Evolutionary conservation across 2,888 invertebrate genomes (phyloP).

Genomic region (Eupithecia pulchellata): DNA sequence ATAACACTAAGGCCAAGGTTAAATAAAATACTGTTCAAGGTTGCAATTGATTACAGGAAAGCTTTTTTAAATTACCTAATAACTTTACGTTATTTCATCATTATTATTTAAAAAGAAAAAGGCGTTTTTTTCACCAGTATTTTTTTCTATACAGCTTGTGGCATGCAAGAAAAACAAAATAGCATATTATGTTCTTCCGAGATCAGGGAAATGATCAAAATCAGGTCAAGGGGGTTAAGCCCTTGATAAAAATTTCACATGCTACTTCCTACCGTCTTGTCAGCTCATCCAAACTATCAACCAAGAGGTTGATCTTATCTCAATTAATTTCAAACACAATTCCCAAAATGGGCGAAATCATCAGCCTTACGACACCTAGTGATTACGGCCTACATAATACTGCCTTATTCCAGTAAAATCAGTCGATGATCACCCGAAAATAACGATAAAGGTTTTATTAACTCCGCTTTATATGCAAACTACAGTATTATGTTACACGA

Average conservation of each 20-base stretch:
- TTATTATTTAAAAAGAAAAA: no score
- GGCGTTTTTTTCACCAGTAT: no score
- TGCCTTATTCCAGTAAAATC: constrained; percentile 20
- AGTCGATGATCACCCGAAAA: constrained; percentile 37
- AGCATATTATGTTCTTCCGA: no score
- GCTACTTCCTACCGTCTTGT: neutral
- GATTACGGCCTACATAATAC: neutral
- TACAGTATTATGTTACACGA: constrained; percentile 39
- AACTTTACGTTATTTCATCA: neutral
- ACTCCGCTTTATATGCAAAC: constrained; percentile 51
- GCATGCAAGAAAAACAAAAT: no score
- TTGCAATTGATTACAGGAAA: constrained; percentile 47
- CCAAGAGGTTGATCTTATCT: neutral
- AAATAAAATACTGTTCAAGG: constrained; percentile 48
- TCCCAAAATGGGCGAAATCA: neutral
- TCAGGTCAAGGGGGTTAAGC: neutral
- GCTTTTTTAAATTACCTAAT: constrained; percentile 30
- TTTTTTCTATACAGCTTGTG: neutral
- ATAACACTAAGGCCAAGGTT: constrained; percentile 58
- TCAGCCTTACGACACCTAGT: no score
- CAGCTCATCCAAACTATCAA: neutral
- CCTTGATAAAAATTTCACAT: neutral
- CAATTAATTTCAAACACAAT: neutral
- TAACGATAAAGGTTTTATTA: constrained; percentile 41
- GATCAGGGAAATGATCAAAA: neutral